Evolutionary conservation across 2,797 vertebrate species (phyloP).

Genomic region (Bovichtus variegatus): DNA sequence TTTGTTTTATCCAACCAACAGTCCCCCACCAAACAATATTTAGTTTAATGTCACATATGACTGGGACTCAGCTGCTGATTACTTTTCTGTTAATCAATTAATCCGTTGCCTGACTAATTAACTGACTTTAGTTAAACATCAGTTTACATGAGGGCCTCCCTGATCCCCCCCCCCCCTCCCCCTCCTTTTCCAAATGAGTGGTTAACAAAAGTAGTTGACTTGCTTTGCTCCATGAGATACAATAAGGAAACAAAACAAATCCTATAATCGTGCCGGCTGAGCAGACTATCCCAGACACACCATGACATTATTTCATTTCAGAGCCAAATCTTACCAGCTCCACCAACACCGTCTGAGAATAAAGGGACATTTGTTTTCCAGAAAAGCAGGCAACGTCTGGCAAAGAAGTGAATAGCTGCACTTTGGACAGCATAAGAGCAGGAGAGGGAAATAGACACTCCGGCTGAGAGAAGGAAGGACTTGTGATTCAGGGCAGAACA

Average conservation of each 20-base stretch:
- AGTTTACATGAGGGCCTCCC: neutral
- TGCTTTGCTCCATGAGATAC: neutral
- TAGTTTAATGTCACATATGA: neutral
- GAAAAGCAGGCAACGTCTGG: neutral
- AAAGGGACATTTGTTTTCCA: constrained; percentile 1
- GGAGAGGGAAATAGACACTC: neutral
- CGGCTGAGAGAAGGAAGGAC: constrained; percentile 12
- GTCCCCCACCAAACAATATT: neutral
- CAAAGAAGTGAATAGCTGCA: constrained; percentile 10
- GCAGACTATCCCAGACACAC: neutral
- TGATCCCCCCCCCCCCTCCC: fast-evolving
- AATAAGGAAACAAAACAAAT: neutral
- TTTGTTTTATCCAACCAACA: neutral
- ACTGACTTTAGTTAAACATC: too few species aligned
- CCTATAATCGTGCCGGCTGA: neutral
- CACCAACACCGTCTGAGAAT: neutral
- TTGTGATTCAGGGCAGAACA: constrained; percentile 38
- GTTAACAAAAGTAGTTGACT: neutral
- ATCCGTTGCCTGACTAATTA: too few species aligned
- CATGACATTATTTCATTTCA: constrained; percentile 13
- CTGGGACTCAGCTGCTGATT: too few species aligned
- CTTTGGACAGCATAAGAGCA: constrained; percentile 4
- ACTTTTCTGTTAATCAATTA: too few species aligned
- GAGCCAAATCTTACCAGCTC: constrained; percentile 10
- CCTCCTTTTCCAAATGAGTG: neutral